Base-by-base conservation (phyloP, 2,797 vertebrate genomes). In the Heliangelus exortis region DNA sequence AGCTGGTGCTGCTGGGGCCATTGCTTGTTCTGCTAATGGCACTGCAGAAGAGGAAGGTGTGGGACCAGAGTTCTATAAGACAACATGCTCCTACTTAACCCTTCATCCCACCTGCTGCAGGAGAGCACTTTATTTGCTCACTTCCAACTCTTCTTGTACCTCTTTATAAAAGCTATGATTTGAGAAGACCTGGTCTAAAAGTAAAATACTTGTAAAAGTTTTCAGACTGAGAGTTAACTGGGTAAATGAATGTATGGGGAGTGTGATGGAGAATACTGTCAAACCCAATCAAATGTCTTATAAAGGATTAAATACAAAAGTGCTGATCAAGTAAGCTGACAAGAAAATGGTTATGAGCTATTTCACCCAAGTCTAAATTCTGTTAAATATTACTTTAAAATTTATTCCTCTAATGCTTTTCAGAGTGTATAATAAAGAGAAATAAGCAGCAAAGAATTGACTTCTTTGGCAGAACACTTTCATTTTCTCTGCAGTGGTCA, bases 11-110 rank as follows among this genome's bases (percentile, higher is more conserved):
- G 13, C 53, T 4, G 6, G 29, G 43, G 41, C 63, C n/a, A 12
- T 12, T 0, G 3, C 57, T 58, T 19, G 47, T 69, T 9, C 0
- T 29, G 31, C 15, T 22, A 53, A 4, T 2, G 3, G 50, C 72
- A 17, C 22, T 48, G 75, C 77, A 15, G 48, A 12, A 85, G 28
- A n/a, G 65, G 39, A 81, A 45, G 57, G 55, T 79, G 63, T 36
- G 63, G 63, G 61, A 71, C 29, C 50, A 10, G 14, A 36, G 54
- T 1, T 1, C 47, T 21, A 13, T 26, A 16, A 23, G 45, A 74
- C 15, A 75, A 16, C n/a, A 0, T 1, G 3, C 55, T 77, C 33
- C 65, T 57, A 2, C 65, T 76, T 68, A 15, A 23, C 59, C 22
- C 28, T 48, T 68, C 50, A 69, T 84, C 43, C 51, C 77, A 73